These are phyloP conservation scores for Aleadryas rufinucha DNA, from an alignment of 2,113 vertebrate species.

Conservation along the genomic window DNA sequence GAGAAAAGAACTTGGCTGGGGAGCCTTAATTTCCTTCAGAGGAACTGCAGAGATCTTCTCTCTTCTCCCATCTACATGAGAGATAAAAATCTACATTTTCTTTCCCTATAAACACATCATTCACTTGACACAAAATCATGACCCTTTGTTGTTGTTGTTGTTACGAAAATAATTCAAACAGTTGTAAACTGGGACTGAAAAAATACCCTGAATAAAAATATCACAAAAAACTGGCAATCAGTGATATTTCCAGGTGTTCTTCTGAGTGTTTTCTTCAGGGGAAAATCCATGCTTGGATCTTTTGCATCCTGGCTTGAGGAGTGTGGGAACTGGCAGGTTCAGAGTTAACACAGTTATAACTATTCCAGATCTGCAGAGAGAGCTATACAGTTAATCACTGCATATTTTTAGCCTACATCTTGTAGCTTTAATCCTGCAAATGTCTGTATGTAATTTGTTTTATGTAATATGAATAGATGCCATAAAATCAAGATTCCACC, in stretches of 20 bases:
- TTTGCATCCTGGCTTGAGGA: not conserved
- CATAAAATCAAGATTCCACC: slow-evolving; percentile 29
- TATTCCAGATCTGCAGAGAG: slow-evolving; percentile 56
- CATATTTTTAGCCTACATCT: slow-evolving; percentile 58
- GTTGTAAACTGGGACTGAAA: not conserved
- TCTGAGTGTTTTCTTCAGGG: not conserved
- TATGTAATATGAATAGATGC: slow-evolving; percentile 53
- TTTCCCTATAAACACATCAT: not conserved
- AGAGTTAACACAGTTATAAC: slow-evolving; percentile 33
- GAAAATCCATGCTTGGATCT: not conserved
- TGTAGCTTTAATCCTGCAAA: slow-evolving; percentile 65
- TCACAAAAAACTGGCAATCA: not conserved
- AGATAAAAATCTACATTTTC: not conserved
- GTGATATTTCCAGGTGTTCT: not conserved
- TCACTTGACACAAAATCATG: not conserved
- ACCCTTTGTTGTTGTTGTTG: not conserved
- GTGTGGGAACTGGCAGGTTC: not conserved
- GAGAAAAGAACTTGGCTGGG: not conserved
- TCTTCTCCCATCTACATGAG: not conserved
- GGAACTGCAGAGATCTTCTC: not conserved
- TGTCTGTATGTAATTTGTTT: slow-evolving; percentile 58
- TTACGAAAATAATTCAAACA: not conserved
- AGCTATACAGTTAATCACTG: slow-evolving; percentile 60
- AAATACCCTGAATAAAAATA: not conserved
- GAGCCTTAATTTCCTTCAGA: not conserved